phyloP scores from a whole-genome alignment of 1,140 invertebrate genomes.

The Propsilocerus akamusi region DNA sequence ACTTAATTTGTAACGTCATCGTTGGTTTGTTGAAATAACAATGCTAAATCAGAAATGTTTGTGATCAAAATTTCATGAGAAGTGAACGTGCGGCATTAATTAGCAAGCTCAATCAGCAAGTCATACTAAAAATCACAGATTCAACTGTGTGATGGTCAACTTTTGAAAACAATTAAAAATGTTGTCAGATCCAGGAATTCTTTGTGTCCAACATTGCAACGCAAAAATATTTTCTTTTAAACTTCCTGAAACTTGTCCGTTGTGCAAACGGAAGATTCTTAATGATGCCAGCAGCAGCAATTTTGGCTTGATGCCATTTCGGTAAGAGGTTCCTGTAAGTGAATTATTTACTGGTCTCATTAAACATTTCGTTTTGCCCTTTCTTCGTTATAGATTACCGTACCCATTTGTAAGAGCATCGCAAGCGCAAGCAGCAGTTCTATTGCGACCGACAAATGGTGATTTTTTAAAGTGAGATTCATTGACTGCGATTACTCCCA shows the following conservation, averaged over 20 bases:
- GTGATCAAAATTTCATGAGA: no score
- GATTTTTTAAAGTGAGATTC: constrained; percentile 59
- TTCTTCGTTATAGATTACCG: constrained; percentile 36
- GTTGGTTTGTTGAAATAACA: no score
- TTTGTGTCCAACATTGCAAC: constrained; percentile 66
- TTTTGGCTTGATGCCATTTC: constrained; percentile 48
- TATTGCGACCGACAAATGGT: constrained; percentile 59
- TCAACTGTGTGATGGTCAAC: no score
- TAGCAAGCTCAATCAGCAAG: no score
- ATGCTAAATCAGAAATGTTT: no score
- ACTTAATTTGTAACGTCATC: no score
- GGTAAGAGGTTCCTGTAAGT: constrained; percentile 25
- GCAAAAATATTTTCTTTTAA: constrained; percentile 58
- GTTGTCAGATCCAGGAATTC: constrained; percentile 46
- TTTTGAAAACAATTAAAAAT: no score
- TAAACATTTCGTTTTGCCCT: not conserved
- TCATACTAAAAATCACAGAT: no score
- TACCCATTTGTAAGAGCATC: constrained; percentile 58
- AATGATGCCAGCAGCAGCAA: constrained; percentile 28
- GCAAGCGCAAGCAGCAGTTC: constrained; percentile 48
- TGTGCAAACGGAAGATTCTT: constrained; percentile 34
- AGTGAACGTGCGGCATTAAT: no score
- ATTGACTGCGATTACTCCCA: constrained; percentile 5
- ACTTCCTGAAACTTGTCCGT: constrained; percentile 47
- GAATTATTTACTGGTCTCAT: not conserved